Evolutionary conservation across 2,113 vertebrate species (phyloP), one percentile per base, ranked within the genome.

Genomic region (Prionailurus bengalensis): DNA sequence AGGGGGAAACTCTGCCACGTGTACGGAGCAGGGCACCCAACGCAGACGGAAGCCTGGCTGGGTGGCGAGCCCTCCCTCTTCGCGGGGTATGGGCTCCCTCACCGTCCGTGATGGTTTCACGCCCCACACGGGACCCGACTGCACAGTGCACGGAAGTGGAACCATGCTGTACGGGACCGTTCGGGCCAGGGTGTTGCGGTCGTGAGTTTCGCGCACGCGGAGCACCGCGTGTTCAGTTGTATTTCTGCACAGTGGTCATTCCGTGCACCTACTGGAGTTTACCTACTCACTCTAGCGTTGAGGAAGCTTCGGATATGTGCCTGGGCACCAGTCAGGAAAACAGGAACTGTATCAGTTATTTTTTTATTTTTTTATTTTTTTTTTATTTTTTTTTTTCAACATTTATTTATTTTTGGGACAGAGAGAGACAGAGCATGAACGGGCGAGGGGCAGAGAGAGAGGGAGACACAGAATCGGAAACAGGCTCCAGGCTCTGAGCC

Each of bases 1-100:
- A 23, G 7, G 29, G 23, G 23, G 51, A 48, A 48, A 31, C 48
- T 27, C 31, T 86, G 82, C 55, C 71, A 45, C 42, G 15, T 11
- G 25, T 19, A 27, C 4, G 27, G n/a, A 42, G 66, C 68, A 13
- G 45, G 13, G 36, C 5, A 4, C 27, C 10, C 23, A 66, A 27
- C n/a, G 29, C 71, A 48, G 15, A 8, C 4, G 3, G 29, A 68
- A 58, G 42, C 1, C 12, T 15, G 63, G 65, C 31, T 13, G 12
- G 17, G 61, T 5, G 9, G 31, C 58, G 65, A 84, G 12, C 12
- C 7, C 16, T 51, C 39, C 36, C 42, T 71, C 16, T 51, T 76
- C 4, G 16, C 2, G 19, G 12, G 29, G 66, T 29, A 23, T 7
- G 0, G 1, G 23, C 4, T 2, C 7, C 12, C 65, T 73, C n/a